Conservation (phyloP, 2,113 vertebrate species). For the Crotalus tigris region DNA sequence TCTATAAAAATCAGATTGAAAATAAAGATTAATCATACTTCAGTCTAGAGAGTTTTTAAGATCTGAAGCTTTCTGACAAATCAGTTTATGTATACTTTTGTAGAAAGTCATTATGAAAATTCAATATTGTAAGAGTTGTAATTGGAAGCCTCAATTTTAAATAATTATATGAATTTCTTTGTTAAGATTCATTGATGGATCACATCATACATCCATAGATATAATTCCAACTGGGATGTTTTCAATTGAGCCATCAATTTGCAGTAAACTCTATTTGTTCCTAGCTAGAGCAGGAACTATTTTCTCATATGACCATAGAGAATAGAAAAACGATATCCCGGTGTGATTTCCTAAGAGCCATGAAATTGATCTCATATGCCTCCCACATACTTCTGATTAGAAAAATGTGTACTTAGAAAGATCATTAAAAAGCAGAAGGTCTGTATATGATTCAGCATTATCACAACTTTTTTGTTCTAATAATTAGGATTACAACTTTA, state of each 20-base stretch:
- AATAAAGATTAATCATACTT: neutral
- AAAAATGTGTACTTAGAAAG: neutral
- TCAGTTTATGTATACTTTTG: neutral
- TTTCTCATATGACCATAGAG: neutral
- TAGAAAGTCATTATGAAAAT: slow-evolving; percentile 1
- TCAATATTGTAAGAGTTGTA: neutral
- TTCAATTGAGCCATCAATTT: neutral
- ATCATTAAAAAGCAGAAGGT: neutral
- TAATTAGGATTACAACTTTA: neutral
- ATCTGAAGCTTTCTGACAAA: neutral
- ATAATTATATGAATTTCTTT: neutral
- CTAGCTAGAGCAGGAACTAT: neutral
- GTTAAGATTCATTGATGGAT: slow-evolving; percentile 1
- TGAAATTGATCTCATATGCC: neutral
- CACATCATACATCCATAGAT: slow-evolving; percentile 21
- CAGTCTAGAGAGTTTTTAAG: slow-evolving; percentile 13
- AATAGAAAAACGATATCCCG: neutral
- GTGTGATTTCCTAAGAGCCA: neutral
- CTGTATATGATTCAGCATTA: neutral
- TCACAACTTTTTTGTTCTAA: neutral
- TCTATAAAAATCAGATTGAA: slow-evolving; percentile 13
- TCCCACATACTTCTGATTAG: neutral
- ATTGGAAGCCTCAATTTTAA: neutral
- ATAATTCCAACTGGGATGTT: neutral
- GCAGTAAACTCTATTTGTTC: neutral